Base-by-base conservation (phyloP, 2,888 invertebrate genomes). In the Hemicrepidius hirtus region DNA sequence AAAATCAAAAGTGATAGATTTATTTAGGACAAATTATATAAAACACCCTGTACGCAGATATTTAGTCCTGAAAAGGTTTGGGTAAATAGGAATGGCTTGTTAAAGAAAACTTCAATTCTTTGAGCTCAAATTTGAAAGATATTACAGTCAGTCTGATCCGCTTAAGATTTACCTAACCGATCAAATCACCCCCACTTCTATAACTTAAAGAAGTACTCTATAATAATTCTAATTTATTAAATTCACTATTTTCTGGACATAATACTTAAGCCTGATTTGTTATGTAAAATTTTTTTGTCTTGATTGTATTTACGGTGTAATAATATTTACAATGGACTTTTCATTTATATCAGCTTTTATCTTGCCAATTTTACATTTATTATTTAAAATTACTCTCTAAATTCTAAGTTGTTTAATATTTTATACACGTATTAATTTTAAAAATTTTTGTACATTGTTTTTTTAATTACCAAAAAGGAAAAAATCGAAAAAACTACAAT, bases 291-390 rank as follows among this genome's bases (percentile, higher is more conserved):
- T n/a, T n/a, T n/a, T n/a, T 28, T 53, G 49, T 37, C 57, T n/a
- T 57, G 57, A 57, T 63, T 63, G 62, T 63, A 46, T 63, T 28
- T 46, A 18, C 13, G 4, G 13, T 32, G 16, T 65, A 32, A 53
- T 66, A 66, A 53, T 66, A 66, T 66, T 16, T 66, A 66, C 66
- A 66, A 66, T 66, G 66, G 66, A 66, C 66, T 64, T n/a, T 65
- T 16, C 13, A 18, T 13, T 53, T 28, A 37, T 6, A 21, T 24
- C 55, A 32, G 32, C 35, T 55, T n/a, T n/a, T n/a, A 32, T 13
- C 28, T 18, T 32, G 53, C 32, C 13, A 28, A 55, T 21, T 60
- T 62, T 63, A 46, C 62, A 66, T 40, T 49, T 64, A 50, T 13
- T 24, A 50, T 13, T 24, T 50, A 49, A 20, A 49, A 63, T 35